A percentile compares a stretch with the other conserved stretches of the same genome.
phyloP scores from a whole-genome alignment of 2,888 invertebrate genomes.

The Neria commutata region DNA sequence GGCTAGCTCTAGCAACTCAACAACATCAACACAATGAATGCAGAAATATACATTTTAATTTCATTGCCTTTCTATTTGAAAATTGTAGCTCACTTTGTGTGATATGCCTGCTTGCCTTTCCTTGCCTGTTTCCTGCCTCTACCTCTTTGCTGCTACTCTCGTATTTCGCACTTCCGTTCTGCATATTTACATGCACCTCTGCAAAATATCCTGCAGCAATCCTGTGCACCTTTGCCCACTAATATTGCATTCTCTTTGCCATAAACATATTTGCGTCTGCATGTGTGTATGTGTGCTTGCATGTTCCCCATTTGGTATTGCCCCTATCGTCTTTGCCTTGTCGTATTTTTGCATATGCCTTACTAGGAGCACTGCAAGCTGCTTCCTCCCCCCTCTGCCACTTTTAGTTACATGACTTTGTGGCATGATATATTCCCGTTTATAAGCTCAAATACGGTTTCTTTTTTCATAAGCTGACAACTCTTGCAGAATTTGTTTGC shows the following conservation, averaged over 20 bases:
- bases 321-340: too few relatives aligned
- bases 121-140: neutral
- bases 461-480: too few relatives aligned
- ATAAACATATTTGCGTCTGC: neutral
- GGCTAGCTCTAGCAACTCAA: too few relatives aligned
- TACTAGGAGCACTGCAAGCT: too few relatives aligned
- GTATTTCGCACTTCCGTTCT: neutral
- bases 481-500: too few relatives aligned
- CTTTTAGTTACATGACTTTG: too few relatives aligned
- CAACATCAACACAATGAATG: too few relatives aligned
- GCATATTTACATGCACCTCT: neutral
- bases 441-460: too few relatives aligned
- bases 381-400: too few relatives aligned
- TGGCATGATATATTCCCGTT: too few relatives aligned
- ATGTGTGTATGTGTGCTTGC: conserved; percentile 1
- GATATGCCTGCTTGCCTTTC: neutral
- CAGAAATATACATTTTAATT: conserved; percentile 1
- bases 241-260: neutral
- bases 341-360: too few relatives aligned
- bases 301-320: too few relatives aligned
- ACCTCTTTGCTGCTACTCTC: neutral
- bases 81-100: neutral
- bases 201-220: neutral
- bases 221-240: neutral
- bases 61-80: neutral